These are phyloP conservation scores for Lontra canadensis DNA, from an alignment of 2,113 vertebrate species.

Conservation along the genomic window DNA sequence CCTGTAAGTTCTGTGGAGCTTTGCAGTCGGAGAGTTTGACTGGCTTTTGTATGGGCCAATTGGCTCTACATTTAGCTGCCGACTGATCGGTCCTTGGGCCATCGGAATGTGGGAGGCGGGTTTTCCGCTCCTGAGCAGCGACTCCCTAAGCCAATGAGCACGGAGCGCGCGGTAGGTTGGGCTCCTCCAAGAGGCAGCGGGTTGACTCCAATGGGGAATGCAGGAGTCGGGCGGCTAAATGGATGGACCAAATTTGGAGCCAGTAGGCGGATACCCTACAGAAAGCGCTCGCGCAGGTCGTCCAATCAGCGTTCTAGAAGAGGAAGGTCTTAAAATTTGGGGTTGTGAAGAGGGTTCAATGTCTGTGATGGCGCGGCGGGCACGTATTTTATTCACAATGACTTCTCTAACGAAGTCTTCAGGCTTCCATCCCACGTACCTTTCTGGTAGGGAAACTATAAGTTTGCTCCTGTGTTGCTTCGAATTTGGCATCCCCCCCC, in stretches of 20 bases:
- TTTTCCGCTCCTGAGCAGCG: slow-evolving; percentile 44
- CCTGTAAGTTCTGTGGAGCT: neutral
- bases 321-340: neutral
- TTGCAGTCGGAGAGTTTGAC: slow-evolving; percentile 36
- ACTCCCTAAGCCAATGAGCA: slow-evolving; percentile 58
- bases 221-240: neutral
- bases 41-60: slow-evolving; percentile 67
- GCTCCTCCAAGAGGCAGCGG: neutral
- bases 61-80: neutral
- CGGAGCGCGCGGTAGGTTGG: slow-evolving; percentile 74
- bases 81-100: slow-evolving; percentile 60
- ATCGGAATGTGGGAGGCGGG: slow-evolving; percentile 64
- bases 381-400: neutral
- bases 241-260: neutral
- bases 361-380: neutral
- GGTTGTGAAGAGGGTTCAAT: neutral
- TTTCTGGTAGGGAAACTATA: neutral
- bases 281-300: neutral
- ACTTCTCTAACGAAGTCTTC: neutral
- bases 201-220: slow-evolving; percentile 29
- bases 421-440: neutral
- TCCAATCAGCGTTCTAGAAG: neutral
- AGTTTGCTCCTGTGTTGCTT: neutral
- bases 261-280: neutral
- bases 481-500: neutral